Conservation (phyloP, 2,888 invertebrate species). For the Bembecia ichneumoniformis region DNA sequence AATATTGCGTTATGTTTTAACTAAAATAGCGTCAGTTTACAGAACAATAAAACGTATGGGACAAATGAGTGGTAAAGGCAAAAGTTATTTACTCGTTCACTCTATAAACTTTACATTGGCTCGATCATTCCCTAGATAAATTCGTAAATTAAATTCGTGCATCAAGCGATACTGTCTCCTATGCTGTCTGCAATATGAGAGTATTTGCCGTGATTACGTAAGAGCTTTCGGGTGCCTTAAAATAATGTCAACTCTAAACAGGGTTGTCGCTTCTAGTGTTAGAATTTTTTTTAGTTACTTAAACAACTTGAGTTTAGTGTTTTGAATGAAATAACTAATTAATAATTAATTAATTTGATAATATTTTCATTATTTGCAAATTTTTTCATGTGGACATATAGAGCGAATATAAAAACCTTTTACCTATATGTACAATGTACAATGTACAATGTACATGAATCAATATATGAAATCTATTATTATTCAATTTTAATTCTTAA, state of each 20-base stretch:
- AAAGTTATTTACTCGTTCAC: slow-evolving; percentile 50
- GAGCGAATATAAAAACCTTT: no score
- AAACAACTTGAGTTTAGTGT: no score
- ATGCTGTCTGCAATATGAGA: slow-evolving; percentile 17
- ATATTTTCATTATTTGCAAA: no score
- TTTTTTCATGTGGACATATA: no score
- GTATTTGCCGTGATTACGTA: slow-evolving; percentile 20
- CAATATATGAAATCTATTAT: no score
- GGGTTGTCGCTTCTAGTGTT: neutral
- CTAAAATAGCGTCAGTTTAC: neutral
- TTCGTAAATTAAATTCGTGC: slow-evolving; percentile 60
- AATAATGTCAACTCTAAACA: slow-evolving; percentile 46
- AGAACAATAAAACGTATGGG: neutral
- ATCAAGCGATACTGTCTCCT: slow-evolving; percentile 26
- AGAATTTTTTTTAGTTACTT: no score
- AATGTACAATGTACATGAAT: no score
- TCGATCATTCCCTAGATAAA: slow-evolving; percentile 66
- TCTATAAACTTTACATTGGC: slow-evolving; percentile 64
- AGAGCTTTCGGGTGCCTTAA: slow-evolving; percentile 41
- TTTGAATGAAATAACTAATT: no score
- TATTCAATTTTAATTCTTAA: no score
- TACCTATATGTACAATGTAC: no score
- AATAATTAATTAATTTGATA: no score
- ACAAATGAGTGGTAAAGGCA: slow-evolving; percentile 16
- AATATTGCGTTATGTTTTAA: no score